Evolutionary conservation across 2,888 invertebrate genomes (phyloP), one percentile per base, ranked within the genome.

Genomic region (Synanthedon vespiformis): DNA sequence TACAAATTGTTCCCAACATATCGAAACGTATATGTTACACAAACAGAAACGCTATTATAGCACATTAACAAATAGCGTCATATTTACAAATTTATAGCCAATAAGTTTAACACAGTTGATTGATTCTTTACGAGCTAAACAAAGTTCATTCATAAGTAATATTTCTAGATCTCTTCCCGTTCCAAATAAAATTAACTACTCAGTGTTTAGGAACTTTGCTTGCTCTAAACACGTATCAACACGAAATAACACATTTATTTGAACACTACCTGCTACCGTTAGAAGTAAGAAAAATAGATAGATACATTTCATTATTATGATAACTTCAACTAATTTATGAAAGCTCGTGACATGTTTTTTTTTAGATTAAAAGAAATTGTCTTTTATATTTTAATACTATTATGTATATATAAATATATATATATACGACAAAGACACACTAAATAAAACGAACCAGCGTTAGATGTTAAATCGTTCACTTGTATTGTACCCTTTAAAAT

Each of bases 211-310:
- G 34, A 34, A 34, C 34, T 34, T 34, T 34, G 34, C 10, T 34
- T 34, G 34, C 34, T 34, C 34, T 34, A 34, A 34, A 22, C 22
- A 22, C 5, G 34, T 10, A 34, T 34, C 34, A 48, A 48, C 48
- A 48, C 16, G 48, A 22, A 48, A 48, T 60, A 61, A 66, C 60
- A 65, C 57, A 53, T 66, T 62, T 63, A 53, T 66, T 62, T 63
- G 64, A 68, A 67, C 64, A 58, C 76, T 76, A 77, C 64, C 56
- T 16, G 62, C 79, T 78, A 47, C 50, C 50, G 63, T 76, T 84
- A 83, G 67, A 74, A 78, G 83, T 86, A 86, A 80, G 80, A 85
- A 86, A 86, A 86, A 86, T 85, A 86, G 82, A 85, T 79, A 74
- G 82, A 85, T 79, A 74, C 64, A 68, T 65, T 63, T 72, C 13